phyloP scores from a whole-genome alignment of 2,797 vertebrate species.

The Coilia nasus region DNA sequence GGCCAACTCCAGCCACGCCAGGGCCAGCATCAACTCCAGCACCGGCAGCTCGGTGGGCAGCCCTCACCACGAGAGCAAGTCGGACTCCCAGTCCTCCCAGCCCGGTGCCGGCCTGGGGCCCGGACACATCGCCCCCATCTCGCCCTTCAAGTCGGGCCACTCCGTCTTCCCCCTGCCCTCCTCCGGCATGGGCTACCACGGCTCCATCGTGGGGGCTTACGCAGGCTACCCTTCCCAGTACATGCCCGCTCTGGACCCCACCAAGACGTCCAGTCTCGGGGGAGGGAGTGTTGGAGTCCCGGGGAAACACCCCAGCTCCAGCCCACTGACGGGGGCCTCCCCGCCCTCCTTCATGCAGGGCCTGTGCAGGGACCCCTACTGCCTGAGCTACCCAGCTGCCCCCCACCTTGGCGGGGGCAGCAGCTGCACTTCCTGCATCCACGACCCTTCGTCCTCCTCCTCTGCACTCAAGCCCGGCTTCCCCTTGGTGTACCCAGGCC shows the following conservation, averaged over 20 bases:
- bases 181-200: constrained; percentile 93
- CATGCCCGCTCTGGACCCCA: constrained; percentile 87
- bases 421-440: constrained; percentile 90
- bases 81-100: constrained; percentile 81
- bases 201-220: constrained; percentile 95
- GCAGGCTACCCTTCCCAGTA: constrained; percentile 94
- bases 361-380: constrained; percentile 97
- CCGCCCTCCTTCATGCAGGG: constrained; percentile 96
- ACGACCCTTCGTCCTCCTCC: constrained; percentile 81
- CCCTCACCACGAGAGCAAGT: constrained; percentile 79
- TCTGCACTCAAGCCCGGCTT: constrained; percentile 85
- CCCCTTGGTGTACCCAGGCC: constrained; percentile 90
- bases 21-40: constrained; percentile 77
- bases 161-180: constrained; percentile 92
- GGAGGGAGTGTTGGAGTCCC: constrained; percentile 83
- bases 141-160: constrained; percentile 94
- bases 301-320: constrained; percentile 93
- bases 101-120: constrained; percentile 62
- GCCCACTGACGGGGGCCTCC: constrained; percentile 93
- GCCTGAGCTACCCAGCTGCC: constrained; percentile 90
- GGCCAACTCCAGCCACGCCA: constrained; percentile 75
- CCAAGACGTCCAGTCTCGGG: constrained; percentile 83
- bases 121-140: constrained; percentile 93
- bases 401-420: constrained; percentile 84
- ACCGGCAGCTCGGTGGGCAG: constrained; percentile 78